Evolutionary conservation across 2,113 vertebrate species (phyloP).

Genomic region (Turnix velox): DNA sequence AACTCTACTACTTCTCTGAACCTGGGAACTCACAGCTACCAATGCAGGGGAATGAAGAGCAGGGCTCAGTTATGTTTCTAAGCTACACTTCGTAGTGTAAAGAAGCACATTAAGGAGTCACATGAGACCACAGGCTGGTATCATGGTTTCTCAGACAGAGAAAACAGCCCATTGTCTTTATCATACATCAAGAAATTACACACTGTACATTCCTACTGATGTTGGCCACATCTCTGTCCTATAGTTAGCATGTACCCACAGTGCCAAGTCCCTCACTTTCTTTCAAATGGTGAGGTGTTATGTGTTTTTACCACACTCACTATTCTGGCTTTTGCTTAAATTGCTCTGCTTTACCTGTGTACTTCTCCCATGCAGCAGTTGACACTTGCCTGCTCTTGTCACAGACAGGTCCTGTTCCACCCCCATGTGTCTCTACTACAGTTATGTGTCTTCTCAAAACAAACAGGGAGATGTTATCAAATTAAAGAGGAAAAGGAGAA

Average conservation of each 20-base stretch:
- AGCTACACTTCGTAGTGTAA: background rate
- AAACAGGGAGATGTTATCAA: background rate
- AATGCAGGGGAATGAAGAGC: background rate
- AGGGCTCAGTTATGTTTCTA: background rate
- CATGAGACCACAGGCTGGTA: background rate
- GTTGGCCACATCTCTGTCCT: background rate
- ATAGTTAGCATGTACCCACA: background rate
- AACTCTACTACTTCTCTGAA: background rate
- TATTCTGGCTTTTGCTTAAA: background rate
- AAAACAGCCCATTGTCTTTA: background rate
- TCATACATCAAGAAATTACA: background rate
- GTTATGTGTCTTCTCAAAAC: background rate
- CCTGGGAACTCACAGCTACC: background rate
- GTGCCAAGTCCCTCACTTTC: background rate
- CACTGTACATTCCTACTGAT: background rate
- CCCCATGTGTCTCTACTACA: background rate
- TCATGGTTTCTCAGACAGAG: background rate
- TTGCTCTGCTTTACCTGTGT: background rate
- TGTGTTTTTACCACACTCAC: background rate
- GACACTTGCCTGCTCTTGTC: background rate
- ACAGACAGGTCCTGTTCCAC: background rate
- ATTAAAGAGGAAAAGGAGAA: background rate
- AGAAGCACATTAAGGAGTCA: background rate
- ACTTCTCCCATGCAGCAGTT: background rate
- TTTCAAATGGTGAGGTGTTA: background rate